These are phyloP conservation scores for Luscinia megarhynchos DNA, from an alignment of 2,797 vertebrate genomes.

Conservation along the genomic window DNA sequence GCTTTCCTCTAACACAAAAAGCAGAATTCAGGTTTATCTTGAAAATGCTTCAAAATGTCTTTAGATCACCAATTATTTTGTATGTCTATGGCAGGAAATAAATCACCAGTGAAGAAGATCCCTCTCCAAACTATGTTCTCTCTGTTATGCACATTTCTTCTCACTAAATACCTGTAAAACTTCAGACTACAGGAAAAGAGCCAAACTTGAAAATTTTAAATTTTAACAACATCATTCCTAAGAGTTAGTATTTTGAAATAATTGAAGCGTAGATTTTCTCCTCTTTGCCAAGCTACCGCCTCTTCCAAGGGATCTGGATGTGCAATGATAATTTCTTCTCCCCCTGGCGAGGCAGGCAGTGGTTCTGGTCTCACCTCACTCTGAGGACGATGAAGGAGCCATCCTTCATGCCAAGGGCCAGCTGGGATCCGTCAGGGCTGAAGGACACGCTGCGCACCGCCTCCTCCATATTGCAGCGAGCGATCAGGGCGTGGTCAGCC, in stretches of 20 bases:
- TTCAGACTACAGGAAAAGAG: not conserved
- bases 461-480: constrained; percentile 97
- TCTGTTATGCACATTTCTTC: not conserved
- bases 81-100: not conserved
- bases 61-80: not conserved
- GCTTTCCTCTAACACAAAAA: not conserved
- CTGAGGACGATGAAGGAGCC: constrained; percentile 97
- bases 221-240: not conserved
- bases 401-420: constrained; percentile 96
- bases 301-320: not conserved
- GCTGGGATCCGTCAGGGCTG: constrained; percentile 91
- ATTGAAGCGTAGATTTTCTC: not conserved
- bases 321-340: not conserved
- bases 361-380: constrained; percentile 87
- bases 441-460: constrained; percentile 92
- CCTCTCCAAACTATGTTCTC: not conserved
- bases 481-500: constrained; percentile 90
- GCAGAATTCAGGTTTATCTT: not conserved
- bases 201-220: not conserved
- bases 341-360: not conserved
- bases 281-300: not conserved
- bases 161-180: not conserved
- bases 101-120: not conserved
- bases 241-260: not conserved
- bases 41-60: not conserved